Evolutionary conservation across 2,113 vertebrate species (phyloP), one percentile per base, ranked within the genome.

Genomic region (Rhagologus leucostigma): DNA sequence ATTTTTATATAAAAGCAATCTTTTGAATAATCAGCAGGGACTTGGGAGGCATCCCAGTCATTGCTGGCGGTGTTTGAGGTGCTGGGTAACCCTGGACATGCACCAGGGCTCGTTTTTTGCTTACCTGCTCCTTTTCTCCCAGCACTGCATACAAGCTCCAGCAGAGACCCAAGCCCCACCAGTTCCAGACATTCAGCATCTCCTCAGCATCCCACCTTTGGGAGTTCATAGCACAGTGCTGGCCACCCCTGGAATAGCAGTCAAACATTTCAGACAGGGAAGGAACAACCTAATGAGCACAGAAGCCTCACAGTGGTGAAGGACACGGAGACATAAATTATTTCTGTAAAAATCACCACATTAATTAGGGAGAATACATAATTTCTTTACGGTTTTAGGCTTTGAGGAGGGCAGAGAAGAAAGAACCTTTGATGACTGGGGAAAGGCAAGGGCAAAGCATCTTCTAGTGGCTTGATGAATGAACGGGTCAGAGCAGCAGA

Each of bases 381-480:
- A 84, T 89, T 94, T 94, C 62, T 89, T 65, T 55, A 67, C 50
- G 63, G 71, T 90, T 94, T 93, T 83, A 77, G 67, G 86, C 71
- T 88, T 90, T 90, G 83, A 82, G 82, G 64, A 94, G 30, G 56
- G 74, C 42, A 84, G 60, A 91, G 73, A 93, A 91, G 64, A 96
- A 92, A 93, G 63, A 77, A 65, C 46, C 47, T 94, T 94, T 93
- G 94, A 90, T 86, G 50, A 30, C 20, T 47, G 46, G 23, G 52
- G 46, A 83, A 85, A 90, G 42, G 50, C 70, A 96, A 94, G 82
- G 88, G 55, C 71, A 90, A 80, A 88, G 19, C 39, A 55, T 59
- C 23, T 84, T 42, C 17, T 29, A 46, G 49, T 16, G 89, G 27
- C 19, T 13, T 83, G 88, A 88, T 73, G 55, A 76, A 83, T 35